Evolutionary conservation across 2,888 invertebrate species (phyloP), one percentile per base, ranked within the genome.

Genomic region (Pollenia labialis): DNA sequence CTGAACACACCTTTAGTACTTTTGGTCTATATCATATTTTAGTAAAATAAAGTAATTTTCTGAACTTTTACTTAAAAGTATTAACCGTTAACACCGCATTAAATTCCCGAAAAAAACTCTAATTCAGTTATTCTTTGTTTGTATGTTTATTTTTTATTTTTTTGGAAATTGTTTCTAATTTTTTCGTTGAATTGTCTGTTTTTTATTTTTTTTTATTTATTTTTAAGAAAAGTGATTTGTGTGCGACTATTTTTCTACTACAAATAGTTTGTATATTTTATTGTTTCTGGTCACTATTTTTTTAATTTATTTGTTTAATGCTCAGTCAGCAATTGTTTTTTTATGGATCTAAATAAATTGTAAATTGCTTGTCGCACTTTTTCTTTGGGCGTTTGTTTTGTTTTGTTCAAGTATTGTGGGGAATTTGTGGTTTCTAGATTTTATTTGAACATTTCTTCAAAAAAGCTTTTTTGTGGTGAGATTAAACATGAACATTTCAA

Each of bases 371-470:
- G 75, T 75, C n/a, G 40, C 2, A 42, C 16, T 66, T 42, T 2
- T 52, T 40, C 46, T n/a, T 46, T 52, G 58, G 56, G 46, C 32
- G 40, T 81, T 74, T 72, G 66, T 62, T 75, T 81, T 56, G 66
- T 62, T 77, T 80, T 71, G 46, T 74, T 48, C 32, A 54, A 54
- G 62, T 66, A 50, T 79, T 82, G 82, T 80, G 82, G 82, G 14
- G 85, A 81, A 72, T 85, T 85, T 85, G 85, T 71, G 85, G 81
- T 81, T 76, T 80, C 58, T 48, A 42, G 71, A 76, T 81, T 85
- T 81, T 81, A 76, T 85, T 71, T 81, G 50, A 81, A 62, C 76
- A 81, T 56, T 85, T 80, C 64, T 80, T 75, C 81, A 77, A 72
- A 18, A 76, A 83, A 86, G 82, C 82, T 86, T 74, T 32, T 46